Evolutionary conservation across 2,113 vertebrate genomes (phyloP), one percentile per base, ranked within the genome.

Genomic region (Labeo catla): DNA sequence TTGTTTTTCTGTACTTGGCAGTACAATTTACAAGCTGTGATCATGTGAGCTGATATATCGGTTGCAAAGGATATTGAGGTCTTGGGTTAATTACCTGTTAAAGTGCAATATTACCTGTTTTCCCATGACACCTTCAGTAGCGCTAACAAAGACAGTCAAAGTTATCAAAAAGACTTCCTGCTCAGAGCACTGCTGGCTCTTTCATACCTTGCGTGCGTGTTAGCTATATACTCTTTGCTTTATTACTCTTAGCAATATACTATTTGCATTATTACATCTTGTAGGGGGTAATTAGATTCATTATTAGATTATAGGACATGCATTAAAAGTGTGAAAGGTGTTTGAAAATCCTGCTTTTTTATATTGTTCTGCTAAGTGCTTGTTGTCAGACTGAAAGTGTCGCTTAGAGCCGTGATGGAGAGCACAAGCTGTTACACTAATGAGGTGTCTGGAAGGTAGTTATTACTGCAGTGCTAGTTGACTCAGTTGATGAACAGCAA

Each of bases 241-340:
- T 28, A 28, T 28, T 28, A 28, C 1, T 28, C n/a, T n/a, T n/a
- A n/a, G n/a, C n/a, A n/a, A n/a, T n/a, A n/a, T n/a, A n/a, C n/a
- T n/a, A n/a, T n/a, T n/a, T n/a, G n/a, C 8, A 54, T 77, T 34
- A 77, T 77, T 77, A 36, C 52, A 66, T 70, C 21, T 45, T 21
- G 21, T 39, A 47, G 43, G 4, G 7, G 8, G 34, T 63, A 50
- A 43, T 80, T 47, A 15, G 43, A 45, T 23, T 59, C 7, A 54
- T 54, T 77, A 77, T 77, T 54, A 77, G 50, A 54, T 77, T 45
- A 39, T 39, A 57, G 4, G 1, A 8, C 43, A 76, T 52, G 47
- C 13, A 45, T 65, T 39, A 76, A 76, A 84, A 21, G 70, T 81
- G 36, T 83, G 34, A 63, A 74, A 34, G 70, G 61, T 70, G 9